Evolutionary conservation across 2,797 vertebrate species (phyloP), one percentile per base, ranked within the genome.

Genomic region (Euphonia xanthogaster): DNA sequence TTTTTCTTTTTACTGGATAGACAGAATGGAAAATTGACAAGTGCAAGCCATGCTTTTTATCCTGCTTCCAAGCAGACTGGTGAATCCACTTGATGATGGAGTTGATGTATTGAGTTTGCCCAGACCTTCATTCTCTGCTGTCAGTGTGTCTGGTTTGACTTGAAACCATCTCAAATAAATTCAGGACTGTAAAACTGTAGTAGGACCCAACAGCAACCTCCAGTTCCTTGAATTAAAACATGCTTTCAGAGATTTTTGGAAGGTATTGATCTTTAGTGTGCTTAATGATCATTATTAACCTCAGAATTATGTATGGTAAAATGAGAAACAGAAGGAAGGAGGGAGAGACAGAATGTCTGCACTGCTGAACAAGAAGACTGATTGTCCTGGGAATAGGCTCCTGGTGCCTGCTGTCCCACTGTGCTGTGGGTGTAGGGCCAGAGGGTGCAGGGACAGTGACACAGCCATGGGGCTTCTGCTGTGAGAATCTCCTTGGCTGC

Each of bases 341-440:
- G 67, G 27, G 48, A 48, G 50, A 17, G 16, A 12, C 0, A 5
- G 54, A 3, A 13, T 3, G 44, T 23, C 66, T 45, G 42, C 22
- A 0, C 30, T 54, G 48, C 67, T 57, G 12, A 50, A 45, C 2
- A 21, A 31, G n/a, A 31, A 28, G 55, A 7, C 6, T 13, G 11
- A 4, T 12, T 23, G 54, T 14, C 28, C n/a, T 35, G n/a, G 37
- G 16, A 25, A 6, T 65, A 27, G 55, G 5, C 35, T 35, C 35
- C 25, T 6, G 1, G 42, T 0, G 0, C 50, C 27, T 17, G 37
- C 66, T 20, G 19, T 5, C 28, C 60, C 45, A 13, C 14, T 0
- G 2, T 30, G 25, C 35, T 45, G 74, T 37, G 71, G n/a, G 5
- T 19, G 3, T 12, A 35, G 39, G 70, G 31, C 25, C 70, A 35